phyloP scores from a whole-genome alignment of 1,140 invertebrate species.

The Solenopsis fugax region DNA sequence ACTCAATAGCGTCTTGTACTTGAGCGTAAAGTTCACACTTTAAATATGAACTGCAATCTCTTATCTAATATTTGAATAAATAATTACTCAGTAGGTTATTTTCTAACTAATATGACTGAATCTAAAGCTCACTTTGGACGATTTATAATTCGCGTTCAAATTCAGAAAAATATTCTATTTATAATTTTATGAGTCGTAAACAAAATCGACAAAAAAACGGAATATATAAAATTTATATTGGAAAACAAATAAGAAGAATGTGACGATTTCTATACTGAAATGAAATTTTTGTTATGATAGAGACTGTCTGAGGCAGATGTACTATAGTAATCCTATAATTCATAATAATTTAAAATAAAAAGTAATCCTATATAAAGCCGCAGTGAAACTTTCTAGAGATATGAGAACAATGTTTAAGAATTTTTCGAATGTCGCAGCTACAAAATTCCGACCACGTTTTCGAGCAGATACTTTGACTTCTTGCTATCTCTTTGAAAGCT shows the following conservation, averaged over 20 bases:
- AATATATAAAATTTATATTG: constrained; percentile 2
- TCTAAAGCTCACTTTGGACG: background rate
- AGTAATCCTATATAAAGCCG: background rate
- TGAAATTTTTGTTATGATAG: background rate
- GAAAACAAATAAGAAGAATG: background rate
- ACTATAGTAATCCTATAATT: background rate
- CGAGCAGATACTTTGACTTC: constrained; percentile 57
- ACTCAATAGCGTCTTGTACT: background rate
- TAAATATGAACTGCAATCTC: background rate
- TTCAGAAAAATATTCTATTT: background rate
- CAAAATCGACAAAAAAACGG: background rate
- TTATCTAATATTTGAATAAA: background rate
- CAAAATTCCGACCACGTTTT: constrained; percentile 48
- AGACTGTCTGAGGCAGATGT: background rate
- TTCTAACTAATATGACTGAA: background rate
- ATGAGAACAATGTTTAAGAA: constrained; percentile 42
- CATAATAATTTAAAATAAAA: background rate
- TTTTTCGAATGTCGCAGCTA: constrained; percentile 28
- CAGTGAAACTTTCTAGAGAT: background rate
- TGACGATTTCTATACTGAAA: background rate
- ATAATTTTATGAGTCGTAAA: background rate
- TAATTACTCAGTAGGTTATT: background rate
- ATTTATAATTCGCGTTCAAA: background rate
- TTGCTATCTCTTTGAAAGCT: constrained; percentile 61
- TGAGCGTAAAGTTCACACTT: background rate